Base-by-base conservation (phyloP, 2,113 vertebrate species). In the Colossoma macropomum region DNA sequence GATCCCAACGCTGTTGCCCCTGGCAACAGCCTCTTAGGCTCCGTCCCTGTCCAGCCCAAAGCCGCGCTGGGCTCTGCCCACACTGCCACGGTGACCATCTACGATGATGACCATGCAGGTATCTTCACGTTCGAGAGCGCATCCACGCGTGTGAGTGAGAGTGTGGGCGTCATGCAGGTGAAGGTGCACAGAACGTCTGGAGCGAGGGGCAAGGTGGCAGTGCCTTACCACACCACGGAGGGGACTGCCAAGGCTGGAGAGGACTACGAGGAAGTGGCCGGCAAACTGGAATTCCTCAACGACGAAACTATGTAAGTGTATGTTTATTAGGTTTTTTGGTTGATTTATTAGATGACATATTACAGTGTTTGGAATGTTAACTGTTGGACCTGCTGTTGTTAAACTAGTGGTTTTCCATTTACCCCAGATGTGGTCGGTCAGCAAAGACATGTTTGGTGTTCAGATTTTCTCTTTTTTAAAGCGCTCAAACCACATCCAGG, bases 51-150 rank as follows among this genome's bases (percentile, higher is more conserved):
- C 0, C 88, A 91, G 23, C 94, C 95, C 0, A 95, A 95, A 75
- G 92, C 95, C 0, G 93, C 93, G 0, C 90, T 96, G 25, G 94
- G 94, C 2, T 82, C 63, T 0, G 90, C 90, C 52, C 90, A 93
- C 82, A 91, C 91, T 0, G 95, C 95, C 82, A 96, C 96, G 0
- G 95, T 96, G 4, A 96, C 96, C 86, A 96, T 96, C 85, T 95
- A 96, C 0, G 96, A 96, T 4, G 96, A 96, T 21, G 96, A 96
- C 92, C 96, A 96, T 0, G 95, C 96, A 0, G 96, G 96, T 59
- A 95, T 96, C 77, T 96, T 96, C 68, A 95, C 94, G 0, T 96
- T 96, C 8, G 95, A 96, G 81, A 92, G 81, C 12, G 90, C 89
- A 25, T 89, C 90, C 17, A 92, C 82, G 13, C 91, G 94, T 77